These are phyloP conservation scores for Rhamnusium bicolor DNA, from an alignment of 2,888 invertebrate species.

Conservation along the genomic window DNA sequence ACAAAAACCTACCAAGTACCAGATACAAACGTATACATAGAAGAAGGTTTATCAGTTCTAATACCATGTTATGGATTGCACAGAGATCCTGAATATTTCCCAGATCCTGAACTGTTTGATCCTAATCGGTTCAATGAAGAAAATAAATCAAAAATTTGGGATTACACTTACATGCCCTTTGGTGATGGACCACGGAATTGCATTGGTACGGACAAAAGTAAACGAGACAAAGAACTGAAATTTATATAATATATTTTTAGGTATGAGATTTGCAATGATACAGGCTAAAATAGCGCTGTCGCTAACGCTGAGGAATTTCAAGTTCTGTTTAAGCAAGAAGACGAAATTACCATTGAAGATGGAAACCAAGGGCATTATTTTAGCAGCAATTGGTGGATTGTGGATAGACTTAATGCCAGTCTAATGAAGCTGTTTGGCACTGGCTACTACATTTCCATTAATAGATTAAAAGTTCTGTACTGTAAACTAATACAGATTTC, in stretches of 20 bases:
- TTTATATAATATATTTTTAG: constrained; percentile 66
- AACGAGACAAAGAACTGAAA: too few species aligned
- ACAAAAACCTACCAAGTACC: constrained; percentile 73
- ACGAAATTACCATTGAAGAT: constrained; percentile 67
- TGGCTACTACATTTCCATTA: too few species aligned
- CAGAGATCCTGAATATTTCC: constrained; percentile 74
- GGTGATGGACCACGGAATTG: constrained; percentile 75
- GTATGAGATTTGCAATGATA: constrained; percentile 74
- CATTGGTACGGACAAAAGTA: constrained; percentile 68
- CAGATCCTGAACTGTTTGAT: constrained; percentile 74
- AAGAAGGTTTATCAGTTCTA: constrained; percentile 72
- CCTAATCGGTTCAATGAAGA: constrained; percentile 75
- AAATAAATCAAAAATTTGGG: constrained; percentile 69
- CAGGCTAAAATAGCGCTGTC: constrained; percentile 74
- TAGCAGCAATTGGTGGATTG: constrained; percentile 67
- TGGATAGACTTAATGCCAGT: constrained; percentile 64
- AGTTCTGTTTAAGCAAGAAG: constrained; percentile 63
- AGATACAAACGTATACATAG: constrained; percentile 70
- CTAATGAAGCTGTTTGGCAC: neutral
- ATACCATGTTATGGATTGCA: constrained; percentile 76
- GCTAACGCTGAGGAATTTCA: constrained; percentile 69
- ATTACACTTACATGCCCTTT: constrained; percentile 73
- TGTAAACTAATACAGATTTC: too few species aligned
- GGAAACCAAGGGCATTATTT: constrained; percentile 68
- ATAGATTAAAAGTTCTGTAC: too few species aligned